These are phyloP conservation scores for Epinephelus fuscoguttatus DNA, from an alignment of 2,113 vertebrate species.

Conservation along the genomic window DNA sequence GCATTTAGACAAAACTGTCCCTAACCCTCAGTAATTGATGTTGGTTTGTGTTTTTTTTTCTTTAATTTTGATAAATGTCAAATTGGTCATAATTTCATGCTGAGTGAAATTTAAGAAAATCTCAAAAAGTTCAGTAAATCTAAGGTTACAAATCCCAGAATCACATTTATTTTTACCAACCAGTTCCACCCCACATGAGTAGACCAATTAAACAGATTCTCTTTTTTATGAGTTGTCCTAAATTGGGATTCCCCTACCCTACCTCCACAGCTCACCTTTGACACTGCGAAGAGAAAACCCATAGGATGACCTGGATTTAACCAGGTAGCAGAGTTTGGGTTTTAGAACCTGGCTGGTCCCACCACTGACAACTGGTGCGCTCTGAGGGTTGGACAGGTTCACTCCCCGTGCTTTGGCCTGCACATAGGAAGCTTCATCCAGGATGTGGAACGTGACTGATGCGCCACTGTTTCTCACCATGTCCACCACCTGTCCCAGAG, in stretches of 20 bases:
- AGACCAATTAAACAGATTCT: background rate
- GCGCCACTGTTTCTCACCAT: slow-evolving; percentile 86
- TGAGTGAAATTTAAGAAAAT: too few relatives aligned
- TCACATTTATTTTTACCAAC: too few relatives aligned
- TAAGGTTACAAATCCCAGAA: too few relatives aligned
- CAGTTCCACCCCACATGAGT: background rate
- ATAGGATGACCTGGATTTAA: slow-evolving; percentile 85
- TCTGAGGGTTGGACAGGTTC: slow-evolving; percentile 77
- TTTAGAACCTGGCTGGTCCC: slow-evolving; percentile 66
- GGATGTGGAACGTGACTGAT: slow-evolving; percentile 87
- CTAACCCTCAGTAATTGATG: too few relatives aligned
- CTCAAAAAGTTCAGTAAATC: too few relatives aligned
- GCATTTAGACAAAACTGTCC: too few relatives aligned
- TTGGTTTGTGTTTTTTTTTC: too few relatives aligned
- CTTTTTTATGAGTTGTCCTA: background rate
- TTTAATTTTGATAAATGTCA: too few relatives aligned
- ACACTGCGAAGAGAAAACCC: slow-evolving; percentile 91
- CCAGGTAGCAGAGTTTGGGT: slow-evolving; percentile 91
- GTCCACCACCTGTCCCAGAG: slow-evolving; percentile 88
- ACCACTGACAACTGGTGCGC: slow-evolving; percentile 67
- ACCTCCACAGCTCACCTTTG: slow-evolving; percentile 82
- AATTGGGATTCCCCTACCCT: background rate
- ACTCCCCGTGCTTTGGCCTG: slow-evolving; percentile 83
- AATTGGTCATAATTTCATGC: too few relatives aligned
- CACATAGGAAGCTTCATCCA: slow-evolving; percentile 89